Evolutionary conservation across 2,888 invertebrate genomes (phyloP), one percentile per base, ranked within the genome.

Genomic region (Rhorus exstirpatorius): DNA sequence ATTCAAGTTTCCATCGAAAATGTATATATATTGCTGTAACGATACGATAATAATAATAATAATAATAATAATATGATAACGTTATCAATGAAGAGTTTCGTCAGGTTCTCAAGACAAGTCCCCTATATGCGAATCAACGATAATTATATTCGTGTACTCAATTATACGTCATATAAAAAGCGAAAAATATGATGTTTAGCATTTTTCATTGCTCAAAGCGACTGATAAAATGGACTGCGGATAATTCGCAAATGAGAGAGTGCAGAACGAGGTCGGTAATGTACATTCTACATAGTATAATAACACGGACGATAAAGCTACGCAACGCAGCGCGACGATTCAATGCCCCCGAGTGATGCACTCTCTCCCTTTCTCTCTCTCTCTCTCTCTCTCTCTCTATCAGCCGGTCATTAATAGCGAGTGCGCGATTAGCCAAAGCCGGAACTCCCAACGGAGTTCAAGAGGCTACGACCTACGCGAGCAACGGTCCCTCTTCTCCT

Each of bases 361-460:
- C 68, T 21, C 7, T 31, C 35, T 31, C 51, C 24, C 21, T 53
- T 10, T 41, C 17, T 6, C 24, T 17, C 31, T 55, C 41, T 1
- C 19, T 55, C 70, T 14, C 12, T 14, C 17, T 49, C 24, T 49
- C 38, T 26, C 53, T 21, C 49, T 74, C 65, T 74, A 84, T 84
- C 83, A 82, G 49, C 71, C 78, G 61, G 72, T 68, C 81, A 82
- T 83, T 85, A 76, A 74, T 67, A 76, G 76, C 55, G 61, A 83
- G 84, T 72, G 78, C 65, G 63, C 76, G 87, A 89, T 88, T 89
- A 89, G 84, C 83, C 86, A 83, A 86, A 87, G 83, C 85, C 88
- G 85, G 86, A 88, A 89, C 88, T 86, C 61, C 78, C 71, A 80
- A 76, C 77, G 83, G 87, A 85, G 86, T 87, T 86, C 86, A 85